Base-by-base conservation (phyloP, 1,140 invertebrate genomes). In the Penaeus chinensis region DNA sequence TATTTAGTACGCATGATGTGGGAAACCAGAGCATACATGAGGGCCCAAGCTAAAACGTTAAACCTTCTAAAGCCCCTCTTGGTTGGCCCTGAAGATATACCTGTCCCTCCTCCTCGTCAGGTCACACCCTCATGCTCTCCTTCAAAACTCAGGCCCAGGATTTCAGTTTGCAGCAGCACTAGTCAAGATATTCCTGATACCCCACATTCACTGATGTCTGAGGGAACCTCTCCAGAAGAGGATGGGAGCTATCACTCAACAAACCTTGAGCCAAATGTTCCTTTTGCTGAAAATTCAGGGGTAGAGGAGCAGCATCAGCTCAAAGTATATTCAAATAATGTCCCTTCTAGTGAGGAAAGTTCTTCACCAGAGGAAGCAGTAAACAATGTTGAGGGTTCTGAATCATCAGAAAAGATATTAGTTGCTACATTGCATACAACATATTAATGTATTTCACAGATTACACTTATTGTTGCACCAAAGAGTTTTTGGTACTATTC, bases 1-100 rank as follows among this genome's bases (percentile, higher is more conserved):
- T 93, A 94, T 84, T 93, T 99, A 0, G 95, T 98, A 37, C 95
- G 96, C 85, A 96, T 98, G 95, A 94, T 99, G 91, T 99, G 98
- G 98, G 96, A 97, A 91, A 96, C 97, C 7, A 96, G 97, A 91
- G 96, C 95, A 0, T 98, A 98, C 91, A 96, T 98, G 95, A 93
- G 95, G 86, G 92, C 92, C 37, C 95, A 97, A 91, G 92, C 94
- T 11, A 93, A 94, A 22, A 69, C 83, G 27, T 63, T 90, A 62
- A 62, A 65, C 24, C 87, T 87, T 24, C 82, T 90, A 27, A 89
- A 89, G 47, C 81, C 87, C 54, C 86, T 90, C 11, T 63, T 90
- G 8, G 54, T 89, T 16, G 82, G 82, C 22, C n/a, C 89, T 42
- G 87, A 87, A 5, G 27, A 42, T 42, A 60, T 27, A 11, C n/a